Conservation (phyloP, 2,888 invertebrate species). For the Latheticus oryzae region DNA sequence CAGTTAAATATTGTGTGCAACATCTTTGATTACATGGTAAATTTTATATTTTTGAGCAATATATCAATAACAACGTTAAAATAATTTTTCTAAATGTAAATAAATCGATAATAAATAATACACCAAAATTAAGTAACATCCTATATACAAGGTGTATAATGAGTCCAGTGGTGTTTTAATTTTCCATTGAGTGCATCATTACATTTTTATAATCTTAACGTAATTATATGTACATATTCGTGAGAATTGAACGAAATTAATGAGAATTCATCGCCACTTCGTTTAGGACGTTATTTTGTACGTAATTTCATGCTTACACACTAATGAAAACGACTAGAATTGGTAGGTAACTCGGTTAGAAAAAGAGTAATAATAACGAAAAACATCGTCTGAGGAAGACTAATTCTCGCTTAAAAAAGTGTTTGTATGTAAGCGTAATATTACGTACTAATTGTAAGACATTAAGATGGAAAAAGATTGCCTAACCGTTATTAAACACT, state of each 20-base stretch:
- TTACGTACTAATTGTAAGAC: constrained; percentile 7
- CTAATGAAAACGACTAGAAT: too few species aligned
- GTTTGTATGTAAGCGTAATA: too few species aligned
- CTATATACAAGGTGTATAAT: constrained; percentile 21
- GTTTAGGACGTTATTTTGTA: constrained; percentile 8
- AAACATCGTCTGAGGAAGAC: too few species aligned
- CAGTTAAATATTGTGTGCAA: constrained; percentile 39
- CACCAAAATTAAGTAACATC: constrained; percentile 13
- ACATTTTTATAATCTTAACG: constrained; percentile 30
- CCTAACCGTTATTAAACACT: constrained; percentile 47
- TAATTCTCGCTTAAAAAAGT: too few species aligned
- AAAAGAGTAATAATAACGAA: too few species aligned
- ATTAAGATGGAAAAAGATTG: constrained; percentile 27
- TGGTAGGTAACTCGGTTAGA: too few species aligned
- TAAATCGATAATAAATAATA: too few species aligned
- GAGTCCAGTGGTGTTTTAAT: constrained; percentile 28
- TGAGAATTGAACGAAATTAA: constrained; percentile 5
- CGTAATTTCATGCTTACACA: constrained; percentile 6
- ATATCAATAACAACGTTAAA: constrained; percentile 16
- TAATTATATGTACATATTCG: constrained; percentile 19
- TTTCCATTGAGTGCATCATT: constrained; percentile 23
- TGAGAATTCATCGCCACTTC: constrained; percentile 6
- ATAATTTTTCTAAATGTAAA: too few species aligned
- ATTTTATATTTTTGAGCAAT: constrained; percentile 39
- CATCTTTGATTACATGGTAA: constrained; percentile 34